Conservation (phyloP, 2,888 invertebrate species). For the Ochropacha duplaris region DNA sequence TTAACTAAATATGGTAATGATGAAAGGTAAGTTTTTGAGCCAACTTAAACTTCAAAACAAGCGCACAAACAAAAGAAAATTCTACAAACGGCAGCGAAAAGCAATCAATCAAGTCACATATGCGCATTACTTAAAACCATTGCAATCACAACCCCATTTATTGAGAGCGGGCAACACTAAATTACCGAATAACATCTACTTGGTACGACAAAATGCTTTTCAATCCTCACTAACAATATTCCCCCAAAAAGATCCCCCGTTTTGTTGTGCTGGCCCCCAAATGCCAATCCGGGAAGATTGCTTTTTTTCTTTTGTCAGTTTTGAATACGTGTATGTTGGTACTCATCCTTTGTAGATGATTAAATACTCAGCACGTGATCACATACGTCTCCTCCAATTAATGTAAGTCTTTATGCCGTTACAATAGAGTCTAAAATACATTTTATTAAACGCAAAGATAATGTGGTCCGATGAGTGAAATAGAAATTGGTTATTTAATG, state of each 20-base stretch:
- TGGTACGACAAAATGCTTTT: slow-evolving; percentile 79
- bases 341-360: slow-evolving; percentile 76
- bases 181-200: slow-evolving; percentile 80
- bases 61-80: slow-evolving; percentile 20
- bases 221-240: slow-evolving; percentile 74
- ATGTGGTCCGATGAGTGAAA: slow-evolving; percentile 42
- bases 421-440: slow-evolving; percentile 30
- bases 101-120: slow-evolving; percentile 70
- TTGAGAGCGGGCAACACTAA: slow-evolving; percentile 49
- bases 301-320: slow-evolving; percentile 83
- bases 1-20: slow-evolving; percentile 1
- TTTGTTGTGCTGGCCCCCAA: slow-evolving; percentile 69
- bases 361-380: slow-evolving; percentile 67
- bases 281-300: slow-evolving; percentile 81
- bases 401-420: slow-evolving; percentile 19
- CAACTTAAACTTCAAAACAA: slow-evolving; percentile 19
- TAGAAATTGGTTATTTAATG: slow-evolving; percentile 80
- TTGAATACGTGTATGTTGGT: slow-evolving; percentile 74
- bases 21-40: neutral
- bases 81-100: slow-evolving; percentile 42
- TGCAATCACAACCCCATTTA: slow-evolving; percentile 69
- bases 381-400: neutral
- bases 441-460: slow-evolving; percentile 16
- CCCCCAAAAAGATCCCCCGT: slow-evolving; percentile 52
- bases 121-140: slow-evolving; percentile 60